Evolutionary conservation across 2,888 invertebrate genomes (phyloP).

Genomic region (Leptinotarsa juncta): DNA sequence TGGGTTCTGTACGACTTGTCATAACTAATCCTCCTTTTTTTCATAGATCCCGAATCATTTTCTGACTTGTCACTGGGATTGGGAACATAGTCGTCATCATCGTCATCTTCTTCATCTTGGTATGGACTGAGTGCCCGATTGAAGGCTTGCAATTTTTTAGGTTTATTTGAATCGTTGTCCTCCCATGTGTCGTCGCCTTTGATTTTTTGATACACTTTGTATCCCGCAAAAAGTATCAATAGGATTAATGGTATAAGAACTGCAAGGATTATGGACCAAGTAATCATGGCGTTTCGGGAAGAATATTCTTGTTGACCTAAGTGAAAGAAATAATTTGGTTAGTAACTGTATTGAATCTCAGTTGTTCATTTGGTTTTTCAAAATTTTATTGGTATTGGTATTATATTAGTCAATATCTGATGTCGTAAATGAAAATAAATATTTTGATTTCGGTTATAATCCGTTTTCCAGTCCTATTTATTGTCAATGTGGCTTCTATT

Average conservation of each 20-base stretch:
- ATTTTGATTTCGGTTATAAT: too few relatives aligned
- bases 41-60: constrained; percentile 55
- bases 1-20: constrained; percentile 86
- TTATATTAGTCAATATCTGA: too few relatives aligned
- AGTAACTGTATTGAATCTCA: not conserved
- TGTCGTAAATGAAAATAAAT: too few relatives aligned
- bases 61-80: constrained; percentile 48
- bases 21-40: constrained; percentile 79
- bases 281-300: constrained; percentile 79
- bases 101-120: constrained; percentile 52
- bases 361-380: too few relatives aligned
- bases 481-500: too few relatives aligned
- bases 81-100: constrained; percentile 58
- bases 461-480: too few relatives aligned
- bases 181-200: constrained; percentile 57
- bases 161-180: constrained; percentile 49
- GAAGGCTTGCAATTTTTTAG: constrained; percentile 35
- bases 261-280: constrained; percentile 81
- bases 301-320: constrained; percentile 85
- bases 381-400: too few relatives aligned
- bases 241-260: constrained; percentile 81
- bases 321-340: constrained; percentile 20
- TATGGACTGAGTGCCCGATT: constrained; percentile 46
- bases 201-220: constrained; percentile 71
- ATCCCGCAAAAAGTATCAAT: constrained; percentile 71